Conservation (phyloP, 2,888 invertebrate genomes). For the Amphiduros pacificus region DNA sequence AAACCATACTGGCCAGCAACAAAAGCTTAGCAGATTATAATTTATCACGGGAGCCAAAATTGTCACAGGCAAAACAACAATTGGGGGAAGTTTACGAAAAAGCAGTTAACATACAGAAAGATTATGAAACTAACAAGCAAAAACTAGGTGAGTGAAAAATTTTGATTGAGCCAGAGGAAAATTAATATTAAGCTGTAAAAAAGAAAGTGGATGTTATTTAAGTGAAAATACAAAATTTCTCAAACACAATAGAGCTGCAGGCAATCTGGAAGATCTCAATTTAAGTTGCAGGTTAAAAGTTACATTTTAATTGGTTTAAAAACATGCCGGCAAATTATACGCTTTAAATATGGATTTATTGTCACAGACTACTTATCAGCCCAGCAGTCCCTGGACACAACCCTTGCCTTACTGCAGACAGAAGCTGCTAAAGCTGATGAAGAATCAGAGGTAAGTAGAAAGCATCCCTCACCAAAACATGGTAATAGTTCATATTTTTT, state of each 20-base stretch:
- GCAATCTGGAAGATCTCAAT: too few species aligned
- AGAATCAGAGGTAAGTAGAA: slow-evolving; percentile 80
- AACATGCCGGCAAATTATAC: too few species aligned
- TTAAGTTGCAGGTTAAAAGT: too few species aligned
- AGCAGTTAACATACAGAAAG: slow-evolving; percentile 50
- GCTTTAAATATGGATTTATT: too few species aligned
- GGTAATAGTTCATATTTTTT: not conserved
- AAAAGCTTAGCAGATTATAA: slow-evolving; percentile 90
- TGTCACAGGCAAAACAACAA: slow-evolving; percentile 74
- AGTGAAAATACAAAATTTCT: too few species aligned
- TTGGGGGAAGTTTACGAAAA: slow-evolving; percentile 67
- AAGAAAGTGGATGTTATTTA: too few species aligned
- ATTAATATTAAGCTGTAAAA: too few species aligned
- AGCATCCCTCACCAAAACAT: too few species aligned
- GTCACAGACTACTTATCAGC: slow-evolving; percentile 5
- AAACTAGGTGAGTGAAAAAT: slow-evolving; percentile 72
- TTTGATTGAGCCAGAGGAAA: too few species aligned
- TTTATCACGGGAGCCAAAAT: slow-evolving; percentile 79
- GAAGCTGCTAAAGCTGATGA: slow-evolving; percentile 92
- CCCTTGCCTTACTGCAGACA: slow-evolving; percentile 84
- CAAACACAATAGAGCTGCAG: too few species aligned
- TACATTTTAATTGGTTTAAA: too few species aligned
- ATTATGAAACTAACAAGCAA: slow-evolving; percentile 68
- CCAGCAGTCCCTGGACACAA: slow-evolving; percentile 70
- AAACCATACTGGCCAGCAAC: slow-evolving; percentile 84